Evolutionary conservation across 1,140 invertebrate genomes (phyloP), one percentile per base, ranked within the genome.

Genomic region (Bathynomus jamesi): DNA sequence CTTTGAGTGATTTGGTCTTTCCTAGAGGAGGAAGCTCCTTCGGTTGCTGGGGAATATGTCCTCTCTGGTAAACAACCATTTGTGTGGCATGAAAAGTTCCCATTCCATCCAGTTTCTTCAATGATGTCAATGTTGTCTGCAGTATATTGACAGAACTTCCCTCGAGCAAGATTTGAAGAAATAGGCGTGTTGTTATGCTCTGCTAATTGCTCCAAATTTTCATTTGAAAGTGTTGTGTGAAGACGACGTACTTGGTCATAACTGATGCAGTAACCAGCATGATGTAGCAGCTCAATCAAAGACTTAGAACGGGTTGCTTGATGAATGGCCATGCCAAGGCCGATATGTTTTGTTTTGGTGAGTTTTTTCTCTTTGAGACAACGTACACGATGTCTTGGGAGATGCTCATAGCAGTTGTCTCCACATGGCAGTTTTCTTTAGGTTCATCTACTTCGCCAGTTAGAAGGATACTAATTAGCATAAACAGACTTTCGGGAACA

Each of bases 41-140:
- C 53, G 8, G 28, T 28, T 67, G 66, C 17, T 67, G 66, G 11
- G 40, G 28, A 40, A 25, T 0, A 13, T 8, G 13, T 28, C 66
- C 66, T 67, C 31, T 32, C 31, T 67, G 29, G 31, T 13, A 67
- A 40, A 2, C 66, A 21, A 67, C 31, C 29, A 67, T 46, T 28
- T 67, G 66, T 1, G 66, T 67, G 0, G 29, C 32, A 40, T 67
- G 66, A 25, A 67, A 67, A n/a, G 29, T 67, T n/a, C 66, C 31
- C 66, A 2, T 67, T 10, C 66, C 31, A 46, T 2, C 31, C 27
- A 10, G 66, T 67, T 67, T 67, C 66, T 40, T 67, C 66, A 25
- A 67, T 67, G 28, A 67, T 67, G 31, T 40, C 66, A n/a, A 40
- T 67, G 31, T 67, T 67, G 27, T 67, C 66, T 21, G 66, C 66